Percentiles rank a stretch among this genome's conserved stretches.
These are phyloP conservation scores for Listronotus oregonensis DNA, from an alignment of 1,140 invertebrate genomes.

Conservation along the genomic window DNA sequence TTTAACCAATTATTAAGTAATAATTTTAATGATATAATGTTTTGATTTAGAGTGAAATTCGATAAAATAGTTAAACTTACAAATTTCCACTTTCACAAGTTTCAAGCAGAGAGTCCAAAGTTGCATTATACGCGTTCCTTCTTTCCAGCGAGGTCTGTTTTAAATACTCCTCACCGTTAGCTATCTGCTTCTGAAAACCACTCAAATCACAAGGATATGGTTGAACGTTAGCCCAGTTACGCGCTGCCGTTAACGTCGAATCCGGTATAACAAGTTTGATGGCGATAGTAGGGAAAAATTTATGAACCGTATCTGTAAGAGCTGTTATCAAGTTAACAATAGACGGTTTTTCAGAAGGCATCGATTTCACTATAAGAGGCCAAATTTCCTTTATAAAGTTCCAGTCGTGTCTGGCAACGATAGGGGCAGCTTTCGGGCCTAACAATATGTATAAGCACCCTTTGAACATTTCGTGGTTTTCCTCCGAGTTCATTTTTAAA, in stretches of 20 bases:
- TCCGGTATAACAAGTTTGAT: slow-evolving; percentile 64
- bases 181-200: slow-evolving; percentile 55
- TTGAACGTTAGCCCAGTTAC: slow-evolving; percentile 55
- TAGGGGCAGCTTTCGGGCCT: slow-evolving; percentile 66
- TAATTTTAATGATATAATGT: too few relatives aligned
- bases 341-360: slow-evolving; percentile 80
- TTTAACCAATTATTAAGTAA: too few relatives aligned
- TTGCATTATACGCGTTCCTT: slow-evolving; percentile 63
- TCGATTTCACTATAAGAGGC: slow-evolving; percentile 73
- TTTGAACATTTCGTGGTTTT: slow-evolving; percentile 76
- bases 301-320: slow-evolving; percentile 58
- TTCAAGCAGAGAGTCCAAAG: slow-evolving; percentile 67
- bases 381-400: slow-evolving; percentile 70
- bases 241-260: slow-evolving; percentile 59
- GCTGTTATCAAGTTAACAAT: slow-evolving; percentile 75
- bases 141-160: slow-evolving; percentile 57
- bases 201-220: slow-evolving; percentile 48
- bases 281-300: slow-evolving; percentile 64
- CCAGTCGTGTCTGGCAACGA: slow-evolving; percentile 79
- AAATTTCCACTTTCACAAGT: slow-evolving; percentile 69
- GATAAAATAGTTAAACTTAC: slow-evolving; percentile 61
- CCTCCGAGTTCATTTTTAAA: slow-evolving; percentile 63
- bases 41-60: too few relatives aligned
- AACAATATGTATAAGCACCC: slow-evolving; percentile 79
- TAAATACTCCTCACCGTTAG: slow-evolving; percentile 55